These are phyloP conservation scores for Elachura formosa DNA, from an alignment of 2,113 vertebrate species.

Conservation along the genomic window DNA sequence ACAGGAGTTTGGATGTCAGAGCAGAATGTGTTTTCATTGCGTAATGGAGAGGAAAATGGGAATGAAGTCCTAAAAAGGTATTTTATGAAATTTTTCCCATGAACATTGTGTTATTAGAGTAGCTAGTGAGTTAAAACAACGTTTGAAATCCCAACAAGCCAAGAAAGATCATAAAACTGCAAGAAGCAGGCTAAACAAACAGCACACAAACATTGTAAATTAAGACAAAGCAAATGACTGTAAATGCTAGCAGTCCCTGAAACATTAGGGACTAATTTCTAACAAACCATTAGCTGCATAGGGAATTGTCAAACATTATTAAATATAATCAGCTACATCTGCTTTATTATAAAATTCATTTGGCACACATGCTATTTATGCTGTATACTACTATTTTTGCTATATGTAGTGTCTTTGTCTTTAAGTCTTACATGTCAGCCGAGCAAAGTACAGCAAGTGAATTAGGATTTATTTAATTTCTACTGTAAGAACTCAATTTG, in stretches of 20 bases:
- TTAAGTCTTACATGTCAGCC: neutral
- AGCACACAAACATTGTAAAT: slow-evolving; percentile 23
- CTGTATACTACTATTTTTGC: neutral
- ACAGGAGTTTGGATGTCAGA: neutral
- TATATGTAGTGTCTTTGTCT: neutral
- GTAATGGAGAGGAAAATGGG: neutral
- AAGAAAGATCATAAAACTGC: slow-evolving; percentile 11
- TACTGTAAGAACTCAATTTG: neutral
- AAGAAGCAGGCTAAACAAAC: neutral
- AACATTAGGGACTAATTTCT: slow-evolving; percentile 66
- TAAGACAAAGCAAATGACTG: slow-evolving; percentile 38
- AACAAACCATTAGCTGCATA: slow-evolving; percentile 60
- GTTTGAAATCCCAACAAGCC: neutral
- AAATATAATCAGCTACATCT: slow-evolving; percentile 67
- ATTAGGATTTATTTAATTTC: neutral
- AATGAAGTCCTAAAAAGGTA: neutral
- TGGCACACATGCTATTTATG: slow-evolving; percentile 30
- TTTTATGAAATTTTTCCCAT: neutral
- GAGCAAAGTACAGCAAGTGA: neutral
- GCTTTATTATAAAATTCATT: slow-evolving; percentile 58
- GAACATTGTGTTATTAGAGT: neutral
- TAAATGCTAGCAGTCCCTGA: slow-evolving; percentile 52
- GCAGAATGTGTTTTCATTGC: neutral
- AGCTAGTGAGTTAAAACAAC: neutral
- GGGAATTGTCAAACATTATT: slow-evolving; percentile 68